Evolutionary conservation across 2,113 vertebrate genomes (phyloP), one percentile per base, ranked within the genome.

Genomic region (Fregata magnificens): DNA sequence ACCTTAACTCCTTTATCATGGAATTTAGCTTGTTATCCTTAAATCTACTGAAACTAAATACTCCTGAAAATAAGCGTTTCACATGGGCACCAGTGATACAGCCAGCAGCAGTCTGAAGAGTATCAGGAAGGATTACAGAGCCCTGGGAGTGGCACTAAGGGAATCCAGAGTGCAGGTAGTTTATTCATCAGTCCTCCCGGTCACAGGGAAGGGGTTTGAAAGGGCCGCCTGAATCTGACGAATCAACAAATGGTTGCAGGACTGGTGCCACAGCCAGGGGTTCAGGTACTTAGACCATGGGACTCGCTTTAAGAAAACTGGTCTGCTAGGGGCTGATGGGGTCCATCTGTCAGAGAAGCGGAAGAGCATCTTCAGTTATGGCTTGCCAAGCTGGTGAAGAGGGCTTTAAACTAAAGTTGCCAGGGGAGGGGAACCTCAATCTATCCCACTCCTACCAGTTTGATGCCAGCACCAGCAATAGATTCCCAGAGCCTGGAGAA

Each of bases 1-100:
- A 34, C 22, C 36, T 89, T 82, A 87, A 45, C 65, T 95, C 55
- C 36, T 95, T 86, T 59, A 92, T 56, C 36, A 82, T 4, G 3
- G 14, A 95, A 91, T 89, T 92, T 56, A 87, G 45, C 55, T 93
- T 92, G 92, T 82, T 36, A 86, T 88, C 80, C 49, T 77, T 81
- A 88, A 42, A 71, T 74, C 86, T 95, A 58, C 56, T 15, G 58
- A 21, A 34, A 58, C 32, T 58, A 58, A 58, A 58, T 58, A 58
- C 55, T 58, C 32, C 55, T 34, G 32, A 58, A 58, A 58, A 31
- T 32, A 31, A 31, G 50, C 11, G 31, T 34, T 34, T 56, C 32
- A 58, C 19, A 6, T 21, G 31, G 55, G 32, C 55, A 58, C 31
- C 19, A 34, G 19, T 58, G 32, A 34, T 34, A 58, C 19, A 34